phyloP scores from a whole-genome alignment of 1,140 invertebrate species.

The Theocolax elegans region DNA sequence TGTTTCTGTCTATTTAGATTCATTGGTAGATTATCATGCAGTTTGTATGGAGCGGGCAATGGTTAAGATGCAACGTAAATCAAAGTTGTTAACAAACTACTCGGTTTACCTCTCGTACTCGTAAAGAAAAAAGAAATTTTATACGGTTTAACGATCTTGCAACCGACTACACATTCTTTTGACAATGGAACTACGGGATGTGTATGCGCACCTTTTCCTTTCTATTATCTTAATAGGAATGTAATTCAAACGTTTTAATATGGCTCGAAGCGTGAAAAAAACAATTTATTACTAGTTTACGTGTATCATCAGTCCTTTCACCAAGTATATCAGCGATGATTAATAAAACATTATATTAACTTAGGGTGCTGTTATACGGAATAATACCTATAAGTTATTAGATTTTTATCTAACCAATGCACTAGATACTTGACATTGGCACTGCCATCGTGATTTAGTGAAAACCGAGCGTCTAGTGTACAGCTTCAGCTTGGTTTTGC shows the following conservation, averaged over 20 bases:
- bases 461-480: no score
- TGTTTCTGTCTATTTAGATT: constrained; percentile 27
- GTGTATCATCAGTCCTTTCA: no score
- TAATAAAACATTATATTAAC: no score
- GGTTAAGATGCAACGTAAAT: constrained; percentile 10
- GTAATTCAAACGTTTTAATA: not conserved
- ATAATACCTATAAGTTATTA: no score
- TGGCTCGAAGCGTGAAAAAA: not conserved
- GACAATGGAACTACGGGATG: not conserved
- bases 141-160: not conserved
- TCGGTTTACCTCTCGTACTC: not conserved
- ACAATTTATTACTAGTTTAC: no score
- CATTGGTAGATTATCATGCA: constrained; percentile 16
- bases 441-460: no score
- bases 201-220: not conserved
- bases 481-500: no score
- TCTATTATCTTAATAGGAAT: constrained; percentile 18
- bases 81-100: constrained; percentile 5
- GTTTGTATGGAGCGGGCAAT: constrained; percentile 2
- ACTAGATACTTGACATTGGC: no score
- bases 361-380: no score
- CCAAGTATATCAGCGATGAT: no score
- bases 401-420: no score
- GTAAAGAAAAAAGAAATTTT: not conserved
- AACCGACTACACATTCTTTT: not conserved